Conservation (phyloP, 2,113 vertebrate genomes). For the Silurus meridionalis region DNA sequence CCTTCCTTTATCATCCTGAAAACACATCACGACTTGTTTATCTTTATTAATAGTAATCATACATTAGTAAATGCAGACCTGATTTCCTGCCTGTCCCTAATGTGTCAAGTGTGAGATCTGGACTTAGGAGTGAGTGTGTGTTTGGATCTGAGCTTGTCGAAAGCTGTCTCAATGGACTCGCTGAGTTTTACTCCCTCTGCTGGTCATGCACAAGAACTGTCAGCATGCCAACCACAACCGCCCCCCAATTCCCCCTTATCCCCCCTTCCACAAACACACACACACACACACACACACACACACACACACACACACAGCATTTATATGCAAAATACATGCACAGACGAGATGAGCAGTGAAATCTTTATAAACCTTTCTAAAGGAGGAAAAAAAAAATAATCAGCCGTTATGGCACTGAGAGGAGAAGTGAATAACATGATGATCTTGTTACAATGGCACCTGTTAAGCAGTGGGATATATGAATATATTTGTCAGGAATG, state of each 20-base stretch:
- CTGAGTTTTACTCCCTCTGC: slow-evolving; percentile 54
- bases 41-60: neutral
- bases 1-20: neutral
- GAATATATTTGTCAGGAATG: too few species aligned
- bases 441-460: too few species aligned
- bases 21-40: neutral
- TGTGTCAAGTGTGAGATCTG: neutral
- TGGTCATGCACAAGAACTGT: slow-evolving; percentile 39
- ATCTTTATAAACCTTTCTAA: neutral
- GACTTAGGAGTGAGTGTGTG: neutral
- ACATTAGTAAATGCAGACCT: too few species aligned
- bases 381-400: too few species aligned
- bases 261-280: neutral
- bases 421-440: too few species aligned
- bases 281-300: slow-evolving; percentile 4
- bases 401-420: too few species aligned
- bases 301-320: neutral
- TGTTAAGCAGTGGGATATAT: too few species aligned
- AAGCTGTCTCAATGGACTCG: slow-evolving; percentile 1
- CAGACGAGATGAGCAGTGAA: neutral
- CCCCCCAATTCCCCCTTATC: neutral
- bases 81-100: neutral
- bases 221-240: neutral
- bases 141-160: neutral
- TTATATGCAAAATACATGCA: neutral